Base-by-base conservation (phyloP, 2,113 vertebrate genomes). In the Plestiodon gilberti region DNA sequence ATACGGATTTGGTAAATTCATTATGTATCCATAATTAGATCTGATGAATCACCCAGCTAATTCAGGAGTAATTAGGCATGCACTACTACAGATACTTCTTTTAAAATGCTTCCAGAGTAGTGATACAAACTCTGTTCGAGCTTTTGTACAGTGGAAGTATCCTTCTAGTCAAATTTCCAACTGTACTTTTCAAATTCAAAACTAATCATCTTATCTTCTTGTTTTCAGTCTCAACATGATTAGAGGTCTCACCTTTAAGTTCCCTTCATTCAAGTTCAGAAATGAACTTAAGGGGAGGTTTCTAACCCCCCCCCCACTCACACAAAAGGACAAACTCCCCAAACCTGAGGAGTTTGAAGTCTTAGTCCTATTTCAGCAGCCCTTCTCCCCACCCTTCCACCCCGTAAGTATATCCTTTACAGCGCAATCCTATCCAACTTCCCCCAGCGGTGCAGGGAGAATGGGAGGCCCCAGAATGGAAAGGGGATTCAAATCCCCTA, bases 41-140 rank as follows among this genome's bases (percentile, higher is more conserved):
- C 95, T 95, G 95, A 97, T 95, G 95, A 96, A 96, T 96, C 95
- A 95, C 94, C 96, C 95, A 94, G 93, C 95, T 96, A 95, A 96
- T 96, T 96, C 95, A 85, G 88, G 92, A 94, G 95, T 96, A 96
- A 97, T 96, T 96, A 97, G 95, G 91, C 95, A 90, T 93, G 95
- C n/a, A n/a, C n/a, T 96, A 94, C 95, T 93, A 64, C 94, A 95
- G 95, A 95, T 95, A 95, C 93, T 95, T 94, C 93, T 87, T 96
- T 94, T 93, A 92, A 95, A 96, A 93, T 91, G 88, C 1, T 64
- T 92, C 95, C 93, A 93, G 93, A 94, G 88, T 88, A 73, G 88
- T 92, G 93, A 94, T 85, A n/a, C 88, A 84, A 92, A 94, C 89
- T 93, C 87, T 71, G 20, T 92, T 89, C 79, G 0, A 2, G 76